phyloP scores from a whole-genome alignment of 2,797 vertebrate genomes.

The Trichosurus vulpecula region DNA sequence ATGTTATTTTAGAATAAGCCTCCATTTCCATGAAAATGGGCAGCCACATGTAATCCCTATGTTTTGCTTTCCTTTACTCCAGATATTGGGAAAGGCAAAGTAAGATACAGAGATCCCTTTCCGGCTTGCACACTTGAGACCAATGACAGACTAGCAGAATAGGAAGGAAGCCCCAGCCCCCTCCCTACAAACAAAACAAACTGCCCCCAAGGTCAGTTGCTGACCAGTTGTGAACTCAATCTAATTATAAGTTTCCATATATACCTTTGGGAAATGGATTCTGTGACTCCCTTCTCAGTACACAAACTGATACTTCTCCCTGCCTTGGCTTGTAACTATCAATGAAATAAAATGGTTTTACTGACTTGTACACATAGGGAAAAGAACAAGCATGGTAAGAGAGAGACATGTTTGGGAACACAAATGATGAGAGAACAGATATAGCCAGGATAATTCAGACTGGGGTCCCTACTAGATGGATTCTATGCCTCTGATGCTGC shows the following conservation, averaged over 20 bases:
- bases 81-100: not conserved
- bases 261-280: not conserved
- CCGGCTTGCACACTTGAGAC: not conserved
- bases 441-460: not conserved
- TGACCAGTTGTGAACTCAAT: not conserved
- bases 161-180: not conserved
- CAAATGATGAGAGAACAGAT: not conserved
- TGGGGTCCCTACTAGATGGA: not conserved
- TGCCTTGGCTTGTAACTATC: not conserved
- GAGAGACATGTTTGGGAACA: not conserved
- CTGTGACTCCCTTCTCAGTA: not conserved
- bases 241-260: not conserved
- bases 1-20: not conserved
- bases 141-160: not conserved
- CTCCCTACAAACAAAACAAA: not conserved
- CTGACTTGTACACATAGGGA: not conserved
- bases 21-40: not conserved
- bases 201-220: not conserved
- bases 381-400: not conserved
- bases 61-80: not conserved
- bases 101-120: not conserved
- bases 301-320: not conserved
- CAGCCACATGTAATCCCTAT: not conserved
- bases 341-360: not conserved
- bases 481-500: not conserved